A percentile compares a stretch with the other conserved stretches of the same genome.
phyloP scores from a whole-genome alignment of 2,888 invertebrate genomes.

The Lasioglossum oenotherae region DNA sequence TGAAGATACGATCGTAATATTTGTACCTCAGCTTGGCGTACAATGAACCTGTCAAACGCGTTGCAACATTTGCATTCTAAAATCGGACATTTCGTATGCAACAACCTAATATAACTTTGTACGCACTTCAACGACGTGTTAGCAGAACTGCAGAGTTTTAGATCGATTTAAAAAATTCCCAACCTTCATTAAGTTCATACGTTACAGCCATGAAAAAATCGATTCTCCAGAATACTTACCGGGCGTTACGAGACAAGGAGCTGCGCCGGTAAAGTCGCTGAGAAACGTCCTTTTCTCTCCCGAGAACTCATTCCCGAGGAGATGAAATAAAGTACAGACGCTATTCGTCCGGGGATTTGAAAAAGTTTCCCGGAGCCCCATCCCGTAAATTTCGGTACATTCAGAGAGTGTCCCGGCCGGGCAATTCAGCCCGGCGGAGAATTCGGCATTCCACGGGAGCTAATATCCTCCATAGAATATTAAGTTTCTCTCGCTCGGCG shows the following conservation, averaged over 20 bases:
- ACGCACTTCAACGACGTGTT: no score
- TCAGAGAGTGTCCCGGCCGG: slow-evolving; percentile 15
- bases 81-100: no score
- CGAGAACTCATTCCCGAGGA: not conserved
- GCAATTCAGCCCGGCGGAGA: slow-evolving; percentile 21
- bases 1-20: no score
- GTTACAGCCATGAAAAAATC: not conserved
- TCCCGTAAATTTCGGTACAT: slow-evolving; percentile 44
- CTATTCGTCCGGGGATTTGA: slow-evolving; percentile 10
- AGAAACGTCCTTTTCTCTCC: not conserved
- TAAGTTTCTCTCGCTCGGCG: slow-evolving; percentile 7
- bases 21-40: no score
- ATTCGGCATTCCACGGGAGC: slow-evolving; percentile 20
- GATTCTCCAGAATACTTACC: not conserved
- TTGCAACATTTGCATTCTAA: no score
- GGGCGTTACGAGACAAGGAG: not conserved
- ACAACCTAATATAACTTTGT: no score
- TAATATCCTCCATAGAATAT: slow-evolving; percentile 45
- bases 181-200: no score
- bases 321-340: slow-evolving; percentile 2
- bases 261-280: not conserved
- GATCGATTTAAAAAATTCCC: no score
- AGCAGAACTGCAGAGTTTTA: no score
- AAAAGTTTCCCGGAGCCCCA: slow-evolving; percentile 31
- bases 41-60: no score